Conservation (phyloP, 2,113 vertebrate genomes). For the Zosterops pallidus region DNA sequence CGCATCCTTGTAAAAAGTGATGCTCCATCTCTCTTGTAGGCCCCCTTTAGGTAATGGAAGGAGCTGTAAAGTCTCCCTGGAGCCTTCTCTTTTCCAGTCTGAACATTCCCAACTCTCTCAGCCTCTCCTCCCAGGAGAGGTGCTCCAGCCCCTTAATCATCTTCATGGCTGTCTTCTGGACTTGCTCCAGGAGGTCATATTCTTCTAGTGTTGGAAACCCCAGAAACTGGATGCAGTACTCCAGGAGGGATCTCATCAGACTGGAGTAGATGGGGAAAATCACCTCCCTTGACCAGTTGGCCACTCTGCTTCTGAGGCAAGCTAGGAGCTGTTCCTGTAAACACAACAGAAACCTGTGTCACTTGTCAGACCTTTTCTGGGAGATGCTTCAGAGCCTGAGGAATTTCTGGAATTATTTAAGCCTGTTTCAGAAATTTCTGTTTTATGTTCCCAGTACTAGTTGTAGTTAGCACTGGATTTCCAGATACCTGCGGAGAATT, state of each 20-base stretch:
- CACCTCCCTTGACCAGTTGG: background rate
- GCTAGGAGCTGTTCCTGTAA: background rate
- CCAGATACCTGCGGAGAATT: background rate
- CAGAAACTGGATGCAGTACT: background rate
- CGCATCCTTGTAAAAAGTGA: background rate
- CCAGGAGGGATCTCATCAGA: background rate
- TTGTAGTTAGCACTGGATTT: background rate
- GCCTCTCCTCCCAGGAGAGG: background rate
- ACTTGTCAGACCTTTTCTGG: background rate
- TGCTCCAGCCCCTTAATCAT: background rate
- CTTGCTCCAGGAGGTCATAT: background rate
- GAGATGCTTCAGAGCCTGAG: background rate
- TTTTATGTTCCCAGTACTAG: background rate
- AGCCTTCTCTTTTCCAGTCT: background rate
- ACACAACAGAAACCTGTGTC: background rate
- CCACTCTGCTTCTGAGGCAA: background rate
- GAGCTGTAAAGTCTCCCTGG: background rate
- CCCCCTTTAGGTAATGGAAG: background rate
- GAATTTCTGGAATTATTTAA: background rate
- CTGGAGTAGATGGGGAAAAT: background rate
- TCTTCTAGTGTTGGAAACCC: background rate
- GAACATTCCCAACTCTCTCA: background rate
- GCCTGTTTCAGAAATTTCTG: background rate
- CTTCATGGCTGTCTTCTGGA: background rate
- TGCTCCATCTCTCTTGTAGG: background rate